Evolutionary conservation across 2,113 vertebrate species (phyloP).

Genomic region (Caretta caretta): DNA sequence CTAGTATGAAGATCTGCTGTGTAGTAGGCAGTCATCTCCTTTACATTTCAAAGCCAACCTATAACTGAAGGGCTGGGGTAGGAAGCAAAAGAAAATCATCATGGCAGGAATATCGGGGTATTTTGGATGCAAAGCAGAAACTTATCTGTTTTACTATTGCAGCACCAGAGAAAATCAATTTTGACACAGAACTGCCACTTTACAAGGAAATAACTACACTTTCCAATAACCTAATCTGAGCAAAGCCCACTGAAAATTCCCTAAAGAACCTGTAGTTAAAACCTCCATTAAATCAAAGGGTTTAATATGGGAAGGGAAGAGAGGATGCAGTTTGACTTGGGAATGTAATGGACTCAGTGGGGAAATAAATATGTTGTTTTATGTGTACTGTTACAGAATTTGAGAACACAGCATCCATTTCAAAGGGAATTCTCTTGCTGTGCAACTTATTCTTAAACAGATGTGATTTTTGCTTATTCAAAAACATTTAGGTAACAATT

Average conservation of each 20-base stretch:
- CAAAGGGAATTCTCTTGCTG: constrained; percentile 84
- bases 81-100: constrained; percentile 65
- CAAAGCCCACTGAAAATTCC: constrained; percentile 92
- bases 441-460: constrained; percentile 85
- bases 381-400: constrained; percentile 82
- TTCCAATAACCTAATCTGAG: constrained; percentile 93
- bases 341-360: constrained; percentile 84
- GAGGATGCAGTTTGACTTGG: constrained; percentile 85
- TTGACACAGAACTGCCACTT: constrained; percentile 90
- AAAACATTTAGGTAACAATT: constrained; percentile 91
- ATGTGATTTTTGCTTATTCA: constrained; percentile 90
- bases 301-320: constrained; percentile 86
- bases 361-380: constrained; percentile 85
- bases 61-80: constrained; percentile 22
- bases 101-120: constrained; percentile 77
- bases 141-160: constrained; percentile 91
- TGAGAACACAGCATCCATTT: constrained; percentile 82
- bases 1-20: neutral
- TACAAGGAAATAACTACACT: constrained; percentile 92
- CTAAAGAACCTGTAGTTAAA: constrained; percentile 90
- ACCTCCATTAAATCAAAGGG: constrained; percentile 92
- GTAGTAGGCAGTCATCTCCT: neutral
- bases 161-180: constrained; percentile 92
- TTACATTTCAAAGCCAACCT: constrained; percentile 33
- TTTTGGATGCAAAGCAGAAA: constrained; percentile 86